Evolutionary conservation across 2,113 vertebrate species (phyloP).

Genomic region (Protobothrops mucrosquamatus): DNA sequence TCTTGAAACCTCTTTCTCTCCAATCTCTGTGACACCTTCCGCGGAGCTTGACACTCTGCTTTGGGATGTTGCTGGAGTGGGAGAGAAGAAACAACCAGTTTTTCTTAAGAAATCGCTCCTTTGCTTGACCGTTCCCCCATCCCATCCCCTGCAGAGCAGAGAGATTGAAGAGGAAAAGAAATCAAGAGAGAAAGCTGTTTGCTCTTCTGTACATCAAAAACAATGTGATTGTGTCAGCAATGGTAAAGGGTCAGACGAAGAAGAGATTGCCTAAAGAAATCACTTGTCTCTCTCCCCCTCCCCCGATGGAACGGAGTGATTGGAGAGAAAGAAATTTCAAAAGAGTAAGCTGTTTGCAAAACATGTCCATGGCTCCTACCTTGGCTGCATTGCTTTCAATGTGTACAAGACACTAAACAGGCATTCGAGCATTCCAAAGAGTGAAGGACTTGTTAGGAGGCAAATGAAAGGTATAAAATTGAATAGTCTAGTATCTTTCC

Average conservation of each 20-base stretch:
- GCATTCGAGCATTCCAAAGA: neutral
- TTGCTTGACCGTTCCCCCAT: neutral
- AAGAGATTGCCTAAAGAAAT: neutral
- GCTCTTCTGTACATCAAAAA: neutral
- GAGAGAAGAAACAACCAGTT: neutral
- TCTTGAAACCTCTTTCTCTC: neutral
- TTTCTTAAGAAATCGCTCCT: neutral
- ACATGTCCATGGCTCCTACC: neutral
- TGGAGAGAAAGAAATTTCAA: neutral
- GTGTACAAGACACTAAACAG: neutral
- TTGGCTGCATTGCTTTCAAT: neutral
- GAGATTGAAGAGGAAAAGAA: neutral
- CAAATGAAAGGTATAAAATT: neutral
- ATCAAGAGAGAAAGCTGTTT: neutral
- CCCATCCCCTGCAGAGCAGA: neutral
- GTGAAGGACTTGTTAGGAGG: neutral
- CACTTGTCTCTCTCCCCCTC: neutral
- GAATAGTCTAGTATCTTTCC: neutral
- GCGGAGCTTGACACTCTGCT: too few species aligned
- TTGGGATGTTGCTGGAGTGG: rapidly evolving
- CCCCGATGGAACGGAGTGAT: neutral
- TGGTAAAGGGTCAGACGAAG: neutral
- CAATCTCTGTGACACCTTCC: too few species aligned
- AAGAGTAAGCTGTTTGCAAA: neutral
- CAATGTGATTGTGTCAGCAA: neutral